phyloP scores from a whole-genome alignment of 2,797 vertebrate genomes.

The Mormyrus hasselquistii region DNA sequence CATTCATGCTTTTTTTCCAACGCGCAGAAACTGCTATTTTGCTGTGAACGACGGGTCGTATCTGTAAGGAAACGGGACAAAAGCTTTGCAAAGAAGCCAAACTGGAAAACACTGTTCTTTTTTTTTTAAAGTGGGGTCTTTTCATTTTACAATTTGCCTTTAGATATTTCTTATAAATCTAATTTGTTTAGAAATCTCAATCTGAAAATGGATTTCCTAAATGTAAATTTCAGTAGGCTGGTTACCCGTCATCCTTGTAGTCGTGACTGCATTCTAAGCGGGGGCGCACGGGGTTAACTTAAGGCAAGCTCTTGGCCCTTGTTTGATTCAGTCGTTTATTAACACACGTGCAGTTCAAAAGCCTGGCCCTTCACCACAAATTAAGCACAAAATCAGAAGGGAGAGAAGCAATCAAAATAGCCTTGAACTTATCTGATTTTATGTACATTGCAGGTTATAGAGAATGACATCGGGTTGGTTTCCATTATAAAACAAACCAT shows the following conservation, averaged over 20 bases:
- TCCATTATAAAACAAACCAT: background rate
- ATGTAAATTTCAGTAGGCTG: background rate
- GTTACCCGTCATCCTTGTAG: background rate
- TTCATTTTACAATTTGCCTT: background rate
- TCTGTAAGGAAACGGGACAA: slow-evolving; percentile 50
- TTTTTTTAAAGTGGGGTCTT: background rate
- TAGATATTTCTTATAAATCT: background rate
- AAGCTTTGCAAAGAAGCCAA: background rate
- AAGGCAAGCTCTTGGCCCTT: background rate
- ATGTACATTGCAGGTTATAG: background rate
- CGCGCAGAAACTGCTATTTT: slow-evolving; percentile 62
- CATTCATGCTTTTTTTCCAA: slow-evolving; percentile 58
- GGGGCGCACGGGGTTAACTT: background rate
- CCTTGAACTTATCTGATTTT: background rate
- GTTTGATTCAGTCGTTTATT: background rate
- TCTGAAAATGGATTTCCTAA: background rate
- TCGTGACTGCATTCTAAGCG: background rate
- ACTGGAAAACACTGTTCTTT: background rate
- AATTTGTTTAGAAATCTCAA: background rate
- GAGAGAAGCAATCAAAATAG: background rate
- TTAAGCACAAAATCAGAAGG: background rate
- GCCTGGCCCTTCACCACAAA: background rate
- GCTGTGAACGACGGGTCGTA: slow-evolving; percentile 67
- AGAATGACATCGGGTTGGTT: background rate
- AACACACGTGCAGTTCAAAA: background rate